These are phyloP conservation scores for Falco columbarius DNA, from an alignment of 2,797 vertebrate genomes.

Conservation along the genomic window DNA sequence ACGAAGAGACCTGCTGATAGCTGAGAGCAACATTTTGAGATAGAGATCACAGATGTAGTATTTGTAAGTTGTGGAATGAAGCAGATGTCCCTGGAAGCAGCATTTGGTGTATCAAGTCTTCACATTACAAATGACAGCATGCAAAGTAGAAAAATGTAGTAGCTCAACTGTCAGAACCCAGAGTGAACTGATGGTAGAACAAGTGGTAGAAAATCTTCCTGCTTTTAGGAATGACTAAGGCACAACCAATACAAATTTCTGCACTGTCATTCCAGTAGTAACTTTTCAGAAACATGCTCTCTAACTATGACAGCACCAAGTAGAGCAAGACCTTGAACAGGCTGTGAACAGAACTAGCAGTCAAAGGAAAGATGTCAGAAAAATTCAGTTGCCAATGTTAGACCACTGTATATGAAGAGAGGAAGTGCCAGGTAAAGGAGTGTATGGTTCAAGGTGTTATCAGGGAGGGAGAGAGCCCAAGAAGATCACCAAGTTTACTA, in stretches of 20 bases:
- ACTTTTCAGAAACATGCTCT: background rate
- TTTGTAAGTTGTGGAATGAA: background rate
- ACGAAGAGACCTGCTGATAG: background rate
- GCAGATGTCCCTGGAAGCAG: background rate
- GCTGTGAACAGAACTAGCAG: background rate
- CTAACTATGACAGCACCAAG: background rate
- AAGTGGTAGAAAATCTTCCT: background rate
- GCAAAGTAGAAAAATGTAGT: conserved; percentile 1
- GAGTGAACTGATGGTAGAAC: background rate
- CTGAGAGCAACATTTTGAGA: background rate
- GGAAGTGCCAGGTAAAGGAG: background rate
- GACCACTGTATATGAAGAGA: background rate
- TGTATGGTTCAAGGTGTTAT: background rate
- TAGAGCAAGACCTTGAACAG: background rate
- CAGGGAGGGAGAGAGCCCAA: background rate
- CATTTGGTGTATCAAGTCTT: background rate
- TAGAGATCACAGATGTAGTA: background rate
- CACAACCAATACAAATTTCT: background rate
- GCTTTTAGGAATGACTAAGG: background rate
- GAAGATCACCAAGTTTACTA: background rate
- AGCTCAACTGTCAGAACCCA: background rate
- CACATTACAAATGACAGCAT: background rate
- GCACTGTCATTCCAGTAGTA: background rate
- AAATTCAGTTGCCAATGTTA: background rate
- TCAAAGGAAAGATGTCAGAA: background rate